These are phyloP conservation scores for Carollia perspicillata DNA, from an alignment of 2,113 vertebrate species.

Conservation along the genomic window DNA sequence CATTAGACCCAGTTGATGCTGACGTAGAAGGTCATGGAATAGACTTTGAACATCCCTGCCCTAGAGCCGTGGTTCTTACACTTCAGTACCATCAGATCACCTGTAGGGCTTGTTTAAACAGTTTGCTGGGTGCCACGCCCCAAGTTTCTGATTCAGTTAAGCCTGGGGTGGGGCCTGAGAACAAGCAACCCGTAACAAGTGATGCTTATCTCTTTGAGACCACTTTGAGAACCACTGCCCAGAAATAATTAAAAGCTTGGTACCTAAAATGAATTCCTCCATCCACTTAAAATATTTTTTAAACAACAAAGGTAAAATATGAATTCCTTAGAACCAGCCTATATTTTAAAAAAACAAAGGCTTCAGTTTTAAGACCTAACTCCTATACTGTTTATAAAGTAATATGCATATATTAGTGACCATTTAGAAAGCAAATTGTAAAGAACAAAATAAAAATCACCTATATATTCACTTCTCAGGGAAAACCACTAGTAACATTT, in stretches of 20 bases:
- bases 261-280: not conserved
- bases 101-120: not conserved
- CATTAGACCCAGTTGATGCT: not conserved
- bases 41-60: not conserved
- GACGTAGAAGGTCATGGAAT: not conserved
- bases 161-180: not conserved
- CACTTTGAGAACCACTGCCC: not conserved
- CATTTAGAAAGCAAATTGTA: not conserved
- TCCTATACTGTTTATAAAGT: not conserved
- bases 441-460: not conserved
- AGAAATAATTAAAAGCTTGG: not conserved
- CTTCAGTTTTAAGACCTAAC: slow-evolving; percentile 5
- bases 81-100: not conserved
- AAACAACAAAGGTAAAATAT: not conserved
- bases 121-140: not conserved
- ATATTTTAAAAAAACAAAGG: not conserved
- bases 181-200: not conserved
- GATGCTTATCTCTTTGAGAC: not conserved
- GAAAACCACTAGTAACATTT: not conserved
- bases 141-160: not conserved
- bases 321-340: not conserved
- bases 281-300: not conserved
- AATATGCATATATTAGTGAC: not conserved
- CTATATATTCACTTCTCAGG: not conserved
- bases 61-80: not conserved